Evolutionary conservation across 2,113 vertebrate species (phyloP).

Genomic region (Myanophis thanlyinensis): DNA sequence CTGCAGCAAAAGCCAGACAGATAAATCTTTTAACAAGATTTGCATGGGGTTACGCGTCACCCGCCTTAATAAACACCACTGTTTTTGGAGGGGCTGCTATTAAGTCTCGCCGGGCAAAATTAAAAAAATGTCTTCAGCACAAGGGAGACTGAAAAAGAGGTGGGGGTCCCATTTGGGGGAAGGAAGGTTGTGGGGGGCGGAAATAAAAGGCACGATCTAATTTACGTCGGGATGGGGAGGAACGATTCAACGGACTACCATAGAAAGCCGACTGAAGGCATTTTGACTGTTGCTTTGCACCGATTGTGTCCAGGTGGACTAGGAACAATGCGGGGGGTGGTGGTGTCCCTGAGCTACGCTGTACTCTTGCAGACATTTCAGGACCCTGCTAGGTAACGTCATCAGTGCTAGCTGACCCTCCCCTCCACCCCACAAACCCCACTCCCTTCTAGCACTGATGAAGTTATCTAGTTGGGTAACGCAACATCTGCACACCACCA

Average conservation of each 20-base stretch:
- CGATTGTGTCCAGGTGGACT: neutral
- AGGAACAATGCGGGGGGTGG: too few relatives aligned
- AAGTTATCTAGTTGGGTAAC: neutral
- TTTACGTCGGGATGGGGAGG: slow-evolving; percentile 28
- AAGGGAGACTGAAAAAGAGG: slow-evolving; percentile 60
- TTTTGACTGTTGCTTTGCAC: too few relatives aligned
- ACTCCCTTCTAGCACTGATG: neutral
- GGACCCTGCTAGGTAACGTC: too few relatives aligned
- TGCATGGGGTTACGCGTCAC: slow-evolving; percentile 57
- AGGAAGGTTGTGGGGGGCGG: neutral
- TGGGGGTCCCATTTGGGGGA: slow-evolving; percentile 3
- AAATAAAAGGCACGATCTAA: slow-evolving; percentile 14
- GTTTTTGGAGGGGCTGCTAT: slow-evolving; percentile 58
- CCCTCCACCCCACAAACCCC: too few relatives aligned
- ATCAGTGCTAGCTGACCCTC: too few relatives aligned
- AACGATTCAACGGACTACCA: neutral
- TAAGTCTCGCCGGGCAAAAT: slow-evolving; percentile 43
- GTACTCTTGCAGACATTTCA: too few relatives aligned
- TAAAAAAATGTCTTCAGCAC: slow-evolving; percentile 56
- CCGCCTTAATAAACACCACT: slow-evolving; percentile 59
- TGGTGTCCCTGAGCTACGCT: too few relatives aligned
- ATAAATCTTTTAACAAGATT: slow-evolving; percentile 63
- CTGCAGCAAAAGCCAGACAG: slow-evolving; percentile 52
- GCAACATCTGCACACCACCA: too few relatives aligned
- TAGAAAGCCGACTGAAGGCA: neutral